Conservation (phyloP, 2,797 vertebrate species). For the Brotogeris chrysoptera region DNA sequence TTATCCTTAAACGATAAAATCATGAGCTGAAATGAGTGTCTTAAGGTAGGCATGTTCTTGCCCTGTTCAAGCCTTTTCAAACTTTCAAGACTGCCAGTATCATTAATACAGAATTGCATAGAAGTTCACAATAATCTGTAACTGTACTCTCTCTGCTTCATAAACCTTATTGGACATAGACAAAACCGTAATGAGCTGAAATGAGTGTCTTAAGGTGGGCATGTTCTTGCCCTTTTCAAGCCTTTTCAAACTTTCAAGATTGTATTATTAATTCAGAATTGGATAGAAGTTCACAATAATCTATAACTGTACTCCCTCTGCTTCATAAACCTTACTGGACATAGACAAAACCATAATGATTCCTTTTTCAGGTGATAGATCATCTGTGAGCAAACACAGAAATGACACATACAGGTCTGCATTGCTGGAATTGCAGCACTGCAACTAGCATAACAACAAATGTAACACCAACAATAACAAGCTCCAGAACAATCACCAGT, state of each 20-base stretch:
- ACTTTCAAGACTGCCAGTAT: background rate
- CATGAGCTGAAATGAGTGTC: background rate
- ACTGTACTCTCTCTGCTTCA: background rate
- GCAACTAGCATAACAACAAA: background rate
- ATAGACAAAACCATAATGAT: background rate
- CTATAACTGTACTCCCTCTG: background rate
- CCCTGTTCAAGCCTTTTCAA: background rate
- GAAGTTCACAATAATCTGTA: background rate
- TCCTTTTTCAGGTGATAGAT: background rate
- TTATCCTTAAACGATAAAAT: background rate
- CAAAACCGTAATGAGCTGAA: background rate
- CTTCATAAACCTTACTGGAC: background rate
- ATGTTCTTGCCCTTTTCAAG: background rate
- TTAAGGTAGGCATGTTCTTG: background rate
- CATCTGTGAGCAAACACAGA: slow-evolving; percentile 28
- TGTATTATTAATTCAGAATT: background rate
- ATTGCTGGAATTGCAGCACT: background rate
- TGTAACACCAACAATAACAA: slow-evolving; percentile 1
- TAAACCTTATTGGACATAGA: background rate
- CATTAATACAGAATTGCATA: background rate
- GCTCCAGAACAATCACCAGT: slow-evolving; percentile 46
- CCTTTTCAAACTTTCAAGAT: background rate
- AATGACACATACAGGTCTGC: slow-evolving; percentile 23
- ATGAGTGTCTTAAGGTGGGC: background rate
- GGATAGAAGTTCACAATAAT: background rate